Evolutionary conservation across 2,797 vertebrate species (phyloP).

Genomic region (Microctenopoma lineatum): DNA sequence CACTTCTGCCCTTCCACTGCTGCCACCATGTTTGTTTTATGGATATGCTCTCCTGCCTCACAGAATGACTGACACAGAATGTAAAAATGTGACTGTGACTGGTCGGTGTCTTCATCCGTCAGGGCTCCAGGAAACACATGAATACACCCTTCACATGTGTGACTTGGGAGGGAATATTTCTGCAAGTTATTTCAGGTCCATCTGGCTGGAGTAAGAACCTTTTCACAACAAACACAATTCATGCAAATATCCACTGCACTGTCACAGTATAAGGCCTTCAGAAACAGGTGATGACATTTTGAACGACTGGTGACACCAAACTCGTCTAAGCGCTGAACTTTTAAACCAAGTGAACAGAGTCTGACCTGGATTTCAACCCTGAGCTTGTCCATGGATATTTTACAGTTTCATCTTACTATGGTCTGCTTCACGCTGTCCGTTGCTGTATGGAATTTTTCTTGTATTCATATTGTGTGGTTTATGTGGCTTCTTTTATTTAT

Average conservation of each 20-base stretch:
- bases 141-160: slow-evolving; percentile 53
- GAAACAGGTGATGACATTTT: slow-evolving; percentile 58
- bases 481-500: no score
- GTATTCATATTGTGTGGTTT: no score
- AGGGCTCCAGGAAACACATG: slow-evolving; percentile 57
- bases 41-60: slow-evolving; percentile 67
- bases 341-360: slow-evolving; percentile 47
- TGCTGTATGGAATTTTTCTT: no score
- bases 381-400: slow-evolving; percentile 48
- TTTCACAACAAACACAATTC: slow-evolving; percentile 47
- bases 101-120: slow-evolving; percentile 66
- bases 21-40: slow-evolving; percentile 79
- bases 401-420: slow-evolving; percentile 35
- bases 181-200: slow-evolving; percentile 59
- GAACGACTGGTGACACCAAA: slow-evolving; percentile 43
- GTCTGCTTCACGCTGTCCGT: slow-evolving; percentile 16
- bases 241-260: slow-evolving; percentile 37
- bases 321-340: slow-evolving; percentile 47
- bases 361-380: slow-evolving; percentile 63
- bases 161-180: slow-evolving; percentile 58
- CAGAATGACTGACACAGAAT: slow-evolving; percentile 70
- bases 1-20: slow-evolving; percentile 79
- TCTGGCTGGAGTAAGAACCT: slow-evolving; percentile 9
- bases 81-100: slow-evolving; percentile 51
- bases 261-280: slow-evolving; percentile 35